phyloP scores from a whole-genome alignment of 2,113 vertebrate species.

The Lota lota region DNA sequence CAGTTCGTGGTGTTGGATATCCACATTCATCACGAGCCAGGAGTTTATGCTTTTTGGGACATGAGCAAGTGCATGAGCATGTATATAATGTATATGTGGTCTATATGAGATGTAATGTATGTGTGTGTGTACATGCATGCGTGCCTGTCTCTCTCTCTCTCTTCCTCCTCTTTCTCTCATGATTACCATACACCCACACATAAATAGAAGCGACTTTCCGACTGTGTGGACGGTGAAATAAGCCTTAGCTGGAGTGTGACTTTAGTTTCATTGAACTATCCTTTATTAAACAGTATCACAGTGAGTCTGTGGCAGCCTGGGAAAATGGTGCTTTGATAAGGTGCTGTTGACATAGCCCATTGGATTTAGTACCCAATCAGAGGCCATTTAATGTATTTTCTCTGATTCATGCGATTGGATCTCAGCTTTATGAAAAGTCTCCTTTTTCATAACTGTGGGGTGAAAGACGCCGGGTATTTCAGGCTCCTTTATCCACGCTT shows the following conservation, averaged over 20 bases:
- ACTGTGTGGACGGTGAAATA: constrained; percentile 3
- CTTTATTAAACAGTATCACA: constrained; percentile 42
- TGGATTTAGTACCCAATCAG: constrained; percentile 58
- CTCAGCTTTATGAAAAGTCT: constrained; percentile 60
- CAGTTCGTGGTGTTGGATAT: constrained; percentile 26
- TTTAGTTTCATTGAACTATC: constrained; percentile 49
- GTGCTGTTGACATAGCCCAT: constrained; percentile 54
- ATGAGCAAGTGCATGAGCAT: no score
- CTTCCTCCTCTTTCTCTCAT: background rate
- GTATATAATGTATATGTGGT: constrained; percentile 1
- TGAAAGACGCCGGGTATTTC: constrained; percentile 49
- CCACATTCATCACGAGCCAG: constrained; percentile 41
- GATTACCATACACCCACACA: background rate
- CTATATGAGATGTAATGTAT: constrained; percentile 12
- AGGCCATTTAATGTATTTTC: constrained; percentile 57
- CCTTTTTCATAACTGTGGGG: constrained; percentile 50
- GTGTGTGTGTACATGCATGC: constrained; percentile 4
- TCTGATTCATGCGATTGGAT: constrained; percentile 57
- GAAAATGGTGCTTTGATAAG: constrained; percentile 43
- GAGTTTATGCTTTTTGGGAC: constrained; percentile 18
- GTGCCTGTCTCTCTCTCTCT: background rate
- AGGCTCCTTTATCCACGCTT: constrained; percentile 48
- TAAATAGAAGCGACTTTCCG: constrained; percentile 23
- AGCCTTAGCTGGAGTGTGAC: constrained; percentile 12
- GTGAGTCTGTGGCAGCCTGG: constrained; percentile 28